Evolutionary conservation across 2,113 vertebrate genomes (phyloP).

Genomic region (Strix aluco): DNA sequence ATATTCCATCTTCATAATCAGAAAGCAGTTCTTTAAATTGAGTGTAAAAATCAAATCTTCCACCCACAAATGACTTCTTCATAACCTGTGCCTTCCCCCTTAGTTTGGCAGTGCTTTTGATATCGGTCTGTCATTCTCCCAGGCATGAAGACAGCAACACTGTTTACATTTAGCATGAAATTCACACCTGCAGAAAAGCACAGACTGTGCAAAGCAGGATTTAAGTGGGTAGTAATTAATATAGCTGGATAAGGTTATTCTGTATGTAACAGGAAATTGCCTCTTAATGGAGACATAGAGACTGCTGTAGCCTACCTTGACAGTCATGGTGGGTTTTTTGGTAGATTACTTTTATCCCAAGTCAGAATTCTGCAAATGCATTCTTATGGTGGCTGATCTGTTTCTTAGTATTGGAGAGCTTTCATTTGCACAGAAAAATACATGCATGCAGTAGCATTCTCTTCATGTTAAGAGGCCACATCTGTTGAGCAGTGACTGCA

Average conservation of each 20-base stretch:
- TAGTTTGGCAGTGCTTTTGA: background rate
- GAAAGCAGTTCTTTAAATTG: background rate
- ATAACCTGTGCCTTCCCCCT: background rate
- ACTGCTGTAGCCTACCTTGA: background rate
- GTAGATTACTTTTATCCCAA: background rate
- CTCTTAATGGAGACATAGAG: background rate
- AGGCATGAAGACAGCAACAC: background rate
- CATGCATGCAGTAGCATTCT: too few relatives aligned
- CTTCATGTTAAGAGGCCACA: background rate
- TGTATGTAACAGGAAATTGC: background rate
- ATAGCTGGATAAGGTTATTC: background rate
- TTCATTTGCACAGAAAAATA: background rate
- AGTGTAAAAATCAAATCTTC: background rate
- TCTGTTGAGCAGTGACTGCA: background rate
- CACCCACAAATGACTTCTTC: background rate
- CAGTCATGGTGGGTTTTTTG: rapidly evolving
- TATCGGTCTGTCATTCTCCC: background rate
- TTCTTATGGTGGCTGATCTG: background rate
- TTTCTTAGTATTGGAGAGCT: background rate
- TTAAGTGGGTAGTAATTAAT: background rate
- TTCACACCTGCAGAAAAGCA: background rate
- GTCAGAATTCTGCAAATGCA: background rate
- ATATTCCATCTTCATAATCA: background rate
- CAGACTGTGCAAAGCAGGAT: background rate
- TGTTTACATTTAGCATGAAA: background rate